Evolutionary conservation across 2,888 invertebrate species (phyloP).

Genomic region (Epirrita christyi): DNA sequence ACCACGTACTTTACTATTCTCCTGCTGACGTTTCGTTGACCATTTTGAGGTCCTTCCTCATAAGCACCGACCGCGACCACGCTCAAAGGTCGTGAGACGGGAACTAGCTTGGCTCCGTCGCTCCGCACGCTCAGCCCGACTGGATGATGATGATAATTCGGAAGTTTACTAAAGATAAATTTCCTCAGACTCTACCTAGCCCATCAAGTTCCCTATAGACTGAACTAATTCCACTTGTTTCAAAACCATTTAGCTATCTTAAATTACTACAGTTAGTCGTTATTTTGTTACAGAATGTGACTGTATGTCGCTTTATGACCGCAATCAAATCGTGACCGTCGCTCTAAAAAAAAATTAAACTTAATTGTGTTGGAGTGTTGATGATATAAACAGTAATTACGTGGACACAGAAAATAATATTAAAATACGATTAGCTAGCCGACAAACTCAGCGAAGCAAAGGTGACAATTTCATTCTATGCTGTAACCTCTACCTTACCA

Average conservation of each 20-base stretch:
- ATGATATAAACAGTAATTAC: constrained; percentile 81
- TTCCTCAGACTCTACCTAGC: no score
- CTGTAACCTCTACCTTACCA: neutral
- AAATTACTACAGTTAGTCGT: constrained; percentile 54
- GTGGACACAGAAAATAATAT: constrained; percentile 76
- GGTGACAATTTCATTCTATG: constrained; percentile 45
- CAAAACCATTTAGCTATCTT: neutral
- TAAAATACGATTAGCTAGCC: constrained; percentile 79
- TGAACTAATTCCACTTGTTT: neutral
- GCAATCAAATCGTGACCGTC: constrained; percentile 82
- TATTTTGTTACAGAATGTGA: constrained; percentile 59
- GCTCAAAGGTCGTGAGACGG: no score
- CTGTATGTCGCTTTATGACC: constrained; percentile 67
- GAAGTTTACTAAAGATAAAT: no score
- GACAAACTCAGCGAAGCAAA: constrained; percentile 39
- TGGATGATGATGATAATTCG: no score
- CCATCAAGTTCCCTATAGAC: neutral
- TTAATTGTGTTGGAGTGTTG: constrained; percentile 81
- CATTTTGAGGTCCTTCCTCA: no score
- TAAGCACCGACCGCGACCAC: no score
- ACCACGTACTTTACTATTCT: no score
- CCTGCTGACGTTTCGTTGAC: no score
- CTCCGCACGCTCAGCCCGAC: no score
- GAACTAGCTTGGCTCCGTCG: no score
- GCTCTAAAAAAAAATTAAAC: constrained; percentile 72